Conservation (phyloP, 2,113 vertebrate species). For the Vireo altiloquus region DNA sequence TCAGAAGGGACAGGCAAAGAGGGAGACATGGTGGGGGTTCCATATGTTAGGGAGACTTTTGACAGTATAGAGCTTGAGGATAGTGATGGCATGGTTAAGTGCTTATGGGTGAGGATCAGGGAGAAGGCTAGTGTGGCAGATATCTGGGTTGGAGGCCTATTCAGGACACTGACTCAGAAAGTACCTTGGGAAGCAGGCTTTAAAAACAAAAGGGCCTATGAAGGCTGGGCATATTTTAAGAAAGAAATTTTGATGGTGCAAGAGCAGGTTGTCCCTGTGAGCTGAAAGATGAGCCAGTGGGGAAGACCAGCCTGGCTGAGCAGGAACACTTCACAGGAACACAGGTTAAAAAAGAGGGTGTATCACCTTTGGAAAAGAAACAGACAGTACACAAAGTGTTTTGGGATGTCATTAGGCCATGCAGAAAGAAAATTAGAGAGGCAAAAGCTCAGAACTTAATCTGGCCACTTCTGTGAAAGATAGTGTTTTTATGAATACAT, state of each 20-base stretch:
- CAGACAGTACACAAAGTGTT: background rate
- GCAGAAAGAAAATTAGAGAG: background rate
- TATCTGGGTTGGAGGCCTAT: background rate
- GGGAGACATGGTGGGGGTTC: background rate
- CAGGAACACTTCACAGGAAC: background rate
- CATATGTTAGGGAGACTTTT: background rate
- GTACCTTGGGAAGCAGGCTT: background rate
- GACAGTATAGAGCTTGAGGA: background rate
- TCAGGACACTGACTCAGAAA: background rate
- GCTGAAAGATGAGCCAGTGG: too few relatives aligned
- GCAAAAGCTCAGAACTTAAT: accelerated
- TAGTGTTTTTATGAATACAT: background rate
- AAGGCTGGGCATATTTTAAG: background rate
- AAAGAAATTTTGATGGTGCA: background rate
- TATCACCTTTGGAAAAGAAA: background rate
- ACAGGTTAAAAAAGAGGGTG: background rate
- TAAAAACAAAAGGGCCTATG: background rate
- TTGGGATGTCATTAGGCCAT: background rate
- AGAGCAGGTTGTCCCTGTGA: background rate
- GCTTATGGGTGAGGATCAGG: background rate
- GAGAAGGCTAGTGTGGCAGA: background rate
- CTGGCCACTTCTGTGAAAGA: background rate
- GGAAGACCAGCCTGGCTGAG: background rate
- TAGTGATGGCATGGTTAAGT: background rate
- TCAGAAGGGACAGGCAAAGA: background rate